These are phyloP conservation scores for Ceratothoa steindachneri DNA, from an alignment of 2,888 invertebrate genomes.

Conservation along the genomic window DNA sequence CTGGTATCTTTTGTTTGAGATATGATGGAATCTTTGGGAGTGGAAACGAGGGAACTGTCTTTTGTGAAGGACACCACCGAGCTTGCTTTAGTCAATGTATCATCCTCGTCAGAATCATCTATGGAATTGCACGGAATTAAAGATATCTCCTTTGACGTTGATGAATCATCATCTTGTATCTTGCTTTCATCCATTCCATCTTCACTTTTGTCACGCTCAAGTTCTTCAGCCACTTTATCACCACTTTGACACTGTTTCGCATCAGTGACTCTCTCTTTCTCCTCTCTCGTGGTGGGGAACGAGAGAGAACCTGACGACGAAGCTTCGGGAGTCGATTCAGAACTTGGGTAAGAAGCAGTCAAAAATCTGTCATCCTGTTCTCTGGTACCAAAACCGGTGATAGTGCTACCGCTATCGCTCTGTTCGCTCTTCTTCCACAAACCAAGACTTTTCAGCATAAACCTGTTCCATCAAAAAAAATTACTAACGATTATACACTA, in stretches of 20 bases:
- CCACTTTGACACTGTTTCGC: too few species aligned
- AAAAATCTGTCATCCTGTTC: slow-evolving; percentile 18
- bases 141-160: slow-evolving; percentile 30
- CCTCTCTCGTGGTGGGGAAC: background rate
- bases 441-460: slow-evolving; percentile 89
- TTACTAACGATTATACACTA: background rate
- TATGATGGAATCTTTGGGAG: slow-evolving; percentile 5
- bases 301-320: slow-evolving; percentile 7
- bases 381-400: slow-evolving; percentile 17
- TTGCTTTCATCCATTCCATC: too few species aligned
- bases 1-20: slow-evolving; percentile 27
- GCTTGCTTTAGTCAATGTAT: slow-evolving; percentile 23
- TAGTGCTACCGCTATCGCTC: slow-evolving; percentile 19
- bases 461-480: slow-evolving; percentile 58
- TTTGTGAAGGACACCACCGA: slow-evolving; percentile 31
- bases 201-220: background rate
- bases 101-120: background rate
- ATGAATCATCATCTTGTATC: slow-evolving; percentile 14
- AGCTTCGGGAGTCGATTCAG: slow-evolving; percentile 1
- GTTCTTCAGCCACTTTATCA: too few species aligned
- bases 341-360: background rate
- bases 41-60: slow-evolving; percentile 33
- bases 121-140: background rate
- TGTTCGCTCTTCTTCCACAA: slow-evolving; percentile 69
- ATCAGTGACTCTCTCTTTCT: background rate